phyloP scores from a whole-genome alignment of 2,797 vertebrate genomes.

The Orestias chungarensis region DNA sequence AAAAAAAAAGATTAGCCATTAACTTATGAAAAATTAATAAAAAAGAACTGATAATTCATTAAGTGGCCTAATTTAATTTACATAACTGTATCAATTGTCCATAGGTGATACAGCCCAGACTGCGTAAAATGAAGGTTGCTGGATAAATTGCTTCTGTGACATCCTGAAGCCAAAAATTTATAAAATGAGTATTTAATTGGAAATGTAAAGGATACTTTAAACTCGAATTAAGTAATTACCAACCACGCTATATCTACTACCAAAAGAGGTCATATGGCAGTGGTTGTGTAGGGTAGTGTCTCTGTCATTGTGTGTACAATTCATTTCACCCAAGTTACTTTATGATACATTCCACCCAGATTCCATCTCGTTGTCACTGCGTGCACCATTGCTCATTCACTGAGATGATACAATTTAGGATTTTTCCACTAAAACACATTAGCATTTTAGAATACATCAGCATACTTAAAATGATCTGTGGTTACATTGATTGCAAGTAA shows the following conservation, averaged over 20 bases:
- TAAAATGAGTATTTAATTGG: conserved; percentile 33
- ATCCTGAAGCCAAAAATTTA: neutral
- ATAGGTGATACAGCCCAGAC: conserved; percentile 10
- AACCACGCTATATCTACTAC: conserved; percentile 38
- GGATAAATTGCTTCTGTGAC: neutral
- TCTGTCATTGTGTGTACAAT: conserved; percentile 18
- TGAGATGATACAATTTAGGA: conserved; percentile 58
- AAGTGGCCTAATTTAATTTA: neutral
- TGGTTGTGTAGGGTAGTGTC: conserved; percentile 8
- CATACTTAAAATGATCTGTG: conserved; percentile 58
- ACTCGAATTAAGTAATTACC: conserved; percentile 38
- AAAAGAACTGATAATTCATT: neutral
- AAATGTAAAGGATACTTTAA: conserved; percentile 43
- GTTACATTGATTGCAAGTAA: conserved; percentile 74
- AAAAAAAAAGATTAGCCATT: neutral
- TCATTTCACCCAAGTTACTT: conserved; percentile 33
- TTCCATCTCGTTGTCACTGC: conserved; percentile 50
- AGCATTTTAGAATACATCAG: conserved; percentile 72
- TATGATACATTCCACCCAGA: conserved; percentile 52
- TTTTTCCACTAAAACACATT: conserved; percentile 62
- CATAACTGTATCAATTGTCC: conserved; percentile 15
- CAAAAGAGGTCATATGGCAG: conserved; percentile 25
- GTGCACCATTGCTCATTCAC: conserved; percentile 43
- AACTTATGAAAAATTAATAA: neutral
- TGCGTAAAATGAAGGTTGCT: conserved; percentile 4